These are phyloP conservation scores for Coenobita brevimanus DNA, from an alignment of 1,140 invertebrate genomes.

Conservation along the genomic window DNA sequence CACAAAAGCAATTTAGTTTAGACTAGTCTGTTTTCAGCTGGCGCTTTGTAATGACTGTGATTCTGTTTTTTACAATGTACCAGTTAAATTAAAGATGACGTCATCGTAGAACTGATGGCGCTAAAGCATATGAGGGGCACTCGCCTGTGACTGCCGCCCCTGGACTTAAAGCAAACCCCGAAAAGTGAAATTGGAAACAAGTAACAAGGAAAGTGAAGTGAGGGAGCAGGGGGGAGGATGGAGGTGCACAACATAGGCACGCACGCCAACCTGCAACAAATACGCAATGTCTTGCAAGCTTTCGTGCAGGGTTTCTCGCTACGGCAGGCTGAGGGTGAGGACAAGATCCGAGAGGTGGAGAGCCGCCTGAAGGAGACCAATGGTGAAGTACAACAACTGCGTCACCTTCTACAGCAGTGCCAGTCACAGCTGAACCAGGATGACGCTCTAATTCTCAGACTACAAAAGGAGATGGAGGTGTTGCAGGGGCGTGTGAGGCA, in stretches of 20 bases:
- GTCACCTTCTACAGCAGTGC: conserved; percentile 6
- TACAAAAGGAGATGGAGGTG: conserved; percentile 26
- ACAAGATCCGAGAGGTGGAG: conserved; percentile 21
- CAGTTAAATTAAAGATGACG: too few relatives aligned
- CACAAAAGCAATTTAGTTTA: too few relatives aligned
- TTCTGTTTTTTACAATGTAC: too few relatives aligned
- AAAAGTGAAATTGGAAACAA: neutral
- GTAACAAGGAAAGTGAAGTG: neutral
- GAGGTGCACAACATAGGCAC: neutral
- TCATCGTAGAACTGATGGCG: too few relatives aligned
- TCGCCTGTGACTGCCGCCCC: too few relatives aligned
- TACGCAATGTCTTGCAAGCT: conserved; percentile 3
- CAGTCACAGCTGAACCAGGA: conserved; percentile 25
- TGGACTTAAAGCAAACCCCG: neutral
- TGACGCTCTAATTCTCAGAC: neutral
- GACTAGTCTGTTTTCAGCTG: too few relatives aligned
- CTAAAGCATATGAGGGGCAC: too few relatives aligned
- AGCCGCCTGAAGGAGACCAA: neutral
- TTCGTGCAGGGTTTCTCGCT: conserved; percentile 34
- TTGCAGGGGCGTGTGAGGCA: conserved; percentile 12
- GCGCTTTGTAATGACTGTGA: too few relatives aligned
- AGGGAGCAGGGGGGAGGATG: neutral
- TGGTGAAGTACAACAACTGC: neutral
- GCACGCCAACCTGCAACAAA: neutral
- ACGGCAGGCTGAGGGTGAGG: conserved; percentile 28